Evolutionary conservation across 2,797 vertebrate genomes (phyloP).

Genomic region (Crocodylus rhombifer): DNA sequence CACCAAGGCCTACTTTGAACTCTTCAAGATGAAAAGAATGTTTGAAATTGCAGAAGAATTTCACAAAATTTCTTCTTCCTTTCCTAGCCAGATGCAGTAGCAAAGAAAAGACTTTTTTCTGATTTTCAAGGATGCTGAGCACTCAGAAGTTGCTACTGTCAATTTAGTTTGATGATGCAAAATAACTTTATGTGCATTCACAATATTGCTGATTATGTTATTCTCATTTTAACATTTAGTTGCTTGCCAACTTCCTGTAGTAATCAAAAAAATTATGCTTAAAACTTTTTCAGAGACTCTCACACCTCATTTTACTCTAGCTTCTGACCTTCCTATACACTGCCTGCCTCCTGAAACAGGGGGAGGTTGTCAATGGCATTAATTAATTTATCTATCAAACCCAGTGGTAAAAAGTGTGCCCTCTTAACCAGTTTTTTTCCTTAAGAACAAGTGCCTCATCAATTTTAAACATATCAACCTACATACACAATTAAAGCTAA

Average conservation of each 20-base stretch:
- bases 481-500: not conserved
- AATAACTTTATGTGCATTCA: not conserved
- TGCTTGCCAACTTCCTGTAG: slow-evolving; percentile 5
- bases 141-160: not conserved
- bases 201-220: not conserved
- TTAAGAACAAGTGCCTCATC: slow-evolving; percentile 15
- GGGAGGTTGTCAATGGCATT: not conserved
- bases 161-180: slow-evolving; percentile 34
- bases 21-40: not conserved
- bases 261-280: not conserved
- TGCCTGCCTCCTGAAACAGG: not conserved
- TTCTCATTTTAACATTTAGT: not conserved
- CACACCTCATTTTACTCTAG: slow-evolving; percentile 18
- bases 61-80: not conserved
- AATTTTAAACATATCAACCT: not conserved
- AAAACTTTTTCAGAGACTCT: slow-evolving; percentile 14
- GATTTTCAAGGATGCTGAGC: slow-evolving; percentile 10
- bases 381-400: not conserved
- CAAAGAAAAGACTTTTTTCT: not conserved
- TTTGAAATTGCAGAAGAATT: not conserved
- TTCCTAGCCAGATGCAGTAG: not conserved
- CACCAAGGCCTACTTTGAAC: not conserved
- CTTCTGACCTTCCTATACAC: not conserved
- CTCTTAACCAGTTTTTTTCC: not conserved
- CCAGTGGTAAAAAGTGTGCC: not conserved